Conservation (phyloP, 2,888 invertebrate genomes). For the Thelaira solivaga region DNA sequence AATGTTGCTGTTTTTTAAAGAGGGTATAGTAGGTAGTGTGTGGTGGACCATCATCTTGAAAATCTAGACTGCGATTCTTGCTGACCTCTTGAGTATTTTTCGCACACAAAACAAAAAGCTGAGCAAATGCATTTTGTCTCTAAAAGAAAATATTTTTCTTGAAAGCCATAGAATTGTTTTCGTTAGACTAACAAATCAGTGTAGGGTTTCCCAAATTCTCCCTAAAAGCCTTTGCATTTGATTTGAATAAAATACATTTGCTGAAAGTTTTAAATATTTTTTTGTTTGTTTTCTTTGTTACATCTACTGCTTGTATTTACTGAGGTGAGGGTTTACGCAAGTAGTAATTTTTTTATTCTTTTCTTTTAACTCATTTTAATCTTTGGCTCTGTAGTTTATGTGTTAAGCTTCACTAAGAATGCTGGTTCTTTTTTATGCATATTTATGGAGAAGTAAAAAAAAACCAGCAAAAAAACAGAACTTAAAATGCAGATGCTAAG, state of each 20-base stretch:
- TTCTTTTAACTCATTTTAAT: conserved; percentile 17
- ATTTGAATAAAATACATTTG: neutral
- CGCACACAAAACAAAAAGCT: too few relatives aligned
- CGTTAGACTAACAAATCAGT: neutral
- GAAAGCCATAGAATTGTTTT: too few relatives aligned
- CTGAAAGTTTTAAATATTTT: neutral
- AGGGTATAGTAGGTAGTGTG: too few relatives aligned
- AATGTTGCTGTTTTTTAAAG: too few relatives aligned
- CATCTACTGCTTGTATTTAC: conserved; percentile 35
- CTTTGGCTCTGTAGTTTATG: conserved; percentile 61
- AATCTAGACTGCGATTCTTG: too few relatives aligned
- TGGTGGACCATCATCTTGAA: too few relatives aligned
- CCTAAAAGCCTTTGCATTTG: neutral
- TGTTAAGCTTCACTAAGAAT: conserved; percentile 60
- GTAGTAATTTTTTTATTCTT: conserved; percentile 61
- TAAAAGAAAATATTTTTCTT: too few relatives aligned
- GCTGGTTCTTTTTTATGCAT: conserved; percentile 58
- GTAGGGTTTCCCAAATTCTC: neutral
- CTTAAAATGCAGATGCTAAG: conserved; percentile 61
- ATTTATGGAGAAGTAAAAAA: neutral
- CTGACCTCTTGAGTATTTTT: too few relatives aligned
- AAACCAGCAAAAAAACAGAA: neutral
- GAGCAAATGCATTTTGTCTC: too few relatives aligned
- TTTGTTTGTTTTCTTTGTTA: neutral
- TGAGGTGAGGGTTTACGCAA: conserved; percentile 70